Evolutionary conservation across 2,797 vertebrate species (phyloP).

Genomic region (Pangasius djambal): DNA sequence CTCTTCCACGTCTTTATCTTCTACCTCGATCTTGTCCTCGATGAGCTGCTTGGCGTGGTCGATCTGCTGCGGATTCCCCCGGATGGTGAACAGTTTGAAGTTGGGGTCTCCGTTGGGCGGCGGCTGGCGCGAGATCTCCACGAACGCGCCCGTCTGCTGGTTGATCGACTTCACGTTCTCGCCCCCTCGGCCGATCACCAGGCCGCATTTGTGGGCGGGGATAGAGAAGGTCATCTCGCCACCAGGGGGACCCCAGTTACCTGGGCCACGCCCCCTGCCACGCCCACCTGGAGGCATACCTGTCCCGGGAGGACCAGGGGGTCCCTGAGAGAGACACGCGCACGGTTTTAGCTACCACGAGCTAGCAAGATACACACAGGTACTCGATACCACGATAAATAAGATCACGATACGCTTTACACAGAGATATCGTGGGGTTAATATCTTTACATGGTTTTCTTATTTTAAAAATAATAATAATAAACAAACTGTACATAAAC

Average conservation of each 20-base stretch:
- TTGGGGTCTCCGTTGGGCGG: constrained; percentile 93
- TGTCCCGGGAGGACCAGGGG: constrained; percentile 80
- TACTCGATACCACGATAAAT: neutral
- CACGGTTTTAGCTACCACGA: neutral
- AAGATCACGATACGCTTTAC: neutral
- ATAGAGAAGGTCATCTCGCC: constrained; percentile 94
- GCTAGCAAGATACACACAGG: neutral
- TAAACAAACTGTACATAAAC: no score
- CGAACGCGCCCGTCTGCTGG: constrained; percentile 93
- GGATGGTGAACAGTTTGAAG: constrained; percentile 92
- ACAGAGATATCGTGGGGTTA: accelerated
- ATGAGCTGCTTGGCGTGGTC: constrained; percentile 97
- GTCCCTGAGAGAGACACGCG: constrained; percentile 71
- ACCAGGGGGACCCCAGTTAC: constrained; percentile 86
- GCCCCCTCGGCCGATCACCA: constrained; percentile 92
- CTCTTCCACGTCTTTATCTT: no score
- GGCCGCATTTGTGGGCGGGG: constrained; percentile 91
- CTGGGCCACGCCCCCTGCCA: constrained; percentile 80
- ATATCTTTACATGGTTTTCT: neutral
- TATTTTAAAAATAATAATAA: no score
- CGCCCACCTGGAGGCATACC: constrained; percentile 84
- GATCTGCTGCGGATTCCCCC: constrained; percentile 91
- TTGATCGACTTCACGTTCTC: constrained; percentile 95
- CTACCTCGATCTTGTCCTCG: constrained; percentile 95
- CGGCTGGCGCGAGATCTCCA: constrained; percentile 91